Evolutionary conservation across 1,140 invertebrate species (phyloP), one percentile per base, ranked within the genome.

Genomic region (Drosophila cardini): DNA sequence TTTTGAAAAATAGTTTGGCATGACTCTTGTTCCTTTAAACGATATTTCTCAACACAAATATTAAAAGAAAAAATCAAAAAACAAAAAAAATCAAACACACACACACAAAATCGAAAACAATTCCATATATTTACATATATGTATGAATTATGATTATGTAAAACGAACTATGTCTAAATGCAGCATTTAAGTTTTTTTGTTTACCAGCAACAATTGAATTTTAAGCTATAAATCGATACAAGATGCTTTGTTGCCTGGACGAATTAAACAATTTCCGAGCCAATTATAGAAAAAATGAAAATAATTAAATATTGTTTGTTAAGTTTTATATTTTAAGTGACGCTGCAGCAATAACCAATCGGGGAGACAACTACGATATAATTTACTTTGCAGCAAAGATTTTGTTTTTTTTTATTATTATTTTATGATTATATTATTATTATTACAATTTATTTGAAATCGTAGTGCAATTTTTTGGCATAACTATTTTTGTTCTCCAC

Each of bases 21-120:
- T 70, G 67, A 89, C 80, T 84, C 74, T 87, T 89, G 84, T 87
- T 87, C 84, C 84, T 87, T 87, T 89, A 84, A 72, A 78, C 63
- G 67, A 89, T 80, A 89, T 87, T 87, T 89, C 80, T 87, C 80
- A 83, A 69, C 53, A 56, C 13, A 60, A 55, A 50, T 40, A 30
- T 38, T 26, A 34, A 68, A 26, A 42, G 34, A 63, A 48, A 72
- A 26, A 26, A 4, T 0, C 4, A 26, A 26, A 26, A 26, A 26
- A 3, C 4, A 26, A 26, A 26, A 26, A 2, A 26, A 26, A 0
- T 4, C 0, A 26, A 0, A 26, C 1, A 26, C 21, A 26, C 21
- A 26, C 21, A 26, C 21, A 26, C 34, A 40, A 56, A 82, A 71
- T 78, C 79, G 57, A 73, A 81, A 76, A 89, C 48, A 78, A 87